A percentile compares a stretch with the other conserved stretches of the same genome.
phyloP scores from a whole-genome alignment of 2,113 vertebrate genomes.

The Ifrita kowaldi region DNA sequence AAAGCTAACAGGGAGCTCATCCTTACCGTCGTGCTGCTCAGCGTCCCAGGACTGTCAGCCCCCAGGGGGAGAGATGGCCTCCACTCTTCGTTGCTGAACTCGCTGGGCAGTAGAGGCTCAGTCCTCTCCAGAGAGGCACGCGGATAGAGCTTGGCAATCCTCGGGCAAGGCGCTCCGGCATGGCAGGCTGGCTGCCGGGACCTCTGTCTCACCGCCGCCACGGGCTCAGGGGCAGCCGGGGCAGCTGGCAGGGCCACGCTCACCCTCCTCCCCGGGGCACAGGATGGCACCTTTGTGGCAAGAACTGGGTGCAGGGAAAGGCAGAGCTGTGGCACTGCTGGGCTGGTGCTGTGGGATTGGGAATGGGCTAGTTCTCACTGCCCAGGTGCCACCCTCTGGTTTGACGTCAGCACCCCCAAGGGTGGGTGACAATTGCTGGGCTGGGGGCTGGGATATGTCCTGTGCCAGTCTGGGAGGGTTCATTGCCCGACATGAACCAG shows the following conservation, averaged over 20 bases:
- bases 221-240: neutral
- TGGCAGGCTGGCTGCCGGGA: neutral
- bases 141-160: neutral
- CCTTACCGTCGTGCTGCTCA: slow-evolving; percentile 27
- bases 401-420: slow-evolving; percentile 8
- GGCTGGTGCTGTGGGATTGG: neutral
- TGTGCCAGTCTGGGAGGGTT: neutral
- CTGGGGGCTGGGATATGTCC: neutral
- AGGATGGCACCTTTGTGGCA: neutral
- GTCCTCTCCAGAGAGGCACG: neutral
- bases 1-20: neutral
- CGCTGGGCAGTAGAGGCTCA: neutral
- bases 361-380: neutral
- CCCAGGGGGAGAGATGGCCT: neutral
- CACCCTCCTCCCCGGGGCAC: neutral
- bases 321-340: neutral
- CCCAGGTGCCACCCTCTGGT: neutral
- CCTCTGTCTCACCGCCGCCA: accelerated
- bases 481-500: neutral
- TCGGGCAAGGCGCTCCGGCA: accelerated
- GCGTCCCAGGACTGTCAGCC: accelerated
- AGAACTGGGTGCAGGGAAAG: neutral
- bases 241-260: neutral
- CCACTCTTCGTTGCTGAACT: neutral
- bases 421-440: neutral